Evolutionary conservation across 2,797 vertebrate species (phyloP).

Genomic region (Helostoma temminkii): DNA sequence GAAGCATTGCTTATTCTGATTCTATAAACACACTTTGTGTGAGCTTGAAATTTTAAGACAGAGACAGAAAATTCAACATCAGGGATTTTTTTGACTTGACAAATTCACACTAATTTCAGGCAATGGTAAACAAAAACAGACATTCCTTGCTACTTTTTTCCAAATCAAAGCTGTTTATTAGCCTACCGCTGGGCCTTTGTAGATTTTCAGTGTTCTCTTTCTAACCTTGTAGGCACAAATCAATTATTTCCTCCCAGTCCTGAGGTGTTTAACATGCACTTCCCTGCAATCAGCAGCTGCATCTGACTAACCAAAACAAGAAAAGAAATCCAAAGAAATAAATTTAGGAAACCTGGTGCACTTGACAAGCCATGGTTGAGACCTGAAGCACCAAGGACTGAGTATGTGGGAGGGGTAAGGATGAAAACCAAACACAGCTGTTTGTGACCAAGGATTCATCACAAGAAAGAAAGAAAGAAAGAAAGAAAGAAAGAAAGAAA

Average conservation of each 20-base stretch:
- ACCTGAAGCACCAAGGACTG: conserved; percentile 31
- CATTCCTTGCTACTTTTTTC: conserved; percentile 4
- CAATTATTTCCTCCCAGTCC: conserved; percentile 65
- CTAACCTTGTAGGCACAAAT: conserved; percentile 67
- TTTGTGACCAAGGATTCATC: conserved; percentile 37
- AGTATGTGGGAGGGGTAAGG: conserved; percentile 40
- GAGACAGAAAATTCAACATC: conserved; percentile 12
- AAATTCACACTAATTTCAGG: conserved; percentile 20
- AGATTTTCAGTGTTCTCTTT: conserved; percentile 51
- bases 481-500: conserved; percentile 2
- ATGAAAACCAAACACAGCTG: conserved; percentile 25
- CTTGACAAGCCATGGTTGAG: conserved; percentile 54
- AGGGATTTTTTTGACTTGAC: conserved; percentile 11
- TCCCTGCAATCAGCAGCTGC: conserved; percentile 51
- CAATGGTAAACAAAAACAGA: conserved; percentile 8
- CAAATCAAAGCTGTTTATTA: conserved; percentile 49
- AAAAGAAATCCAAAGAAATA: conserved; percentile 21
- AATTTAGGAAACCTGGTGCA: conserved; percentile 20
- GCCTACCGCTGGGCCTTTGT: conserved; percentile 42
- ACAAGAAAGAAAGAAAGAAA: conserved; percentile 3
- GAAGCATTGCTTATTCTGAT: conserved; percentile 11
- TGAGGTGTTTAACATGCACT: conserved; percentile 44
- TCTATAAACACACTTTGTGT: conserved; percentile 28
- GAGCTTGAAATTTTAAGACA: conserved; percentile 19
- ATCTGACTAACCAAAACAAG: conserved; percentile 20